Conservation (phyloP, 2,888 invertebrate species). For the Ashinkailepas kermadecensis region DNA sequence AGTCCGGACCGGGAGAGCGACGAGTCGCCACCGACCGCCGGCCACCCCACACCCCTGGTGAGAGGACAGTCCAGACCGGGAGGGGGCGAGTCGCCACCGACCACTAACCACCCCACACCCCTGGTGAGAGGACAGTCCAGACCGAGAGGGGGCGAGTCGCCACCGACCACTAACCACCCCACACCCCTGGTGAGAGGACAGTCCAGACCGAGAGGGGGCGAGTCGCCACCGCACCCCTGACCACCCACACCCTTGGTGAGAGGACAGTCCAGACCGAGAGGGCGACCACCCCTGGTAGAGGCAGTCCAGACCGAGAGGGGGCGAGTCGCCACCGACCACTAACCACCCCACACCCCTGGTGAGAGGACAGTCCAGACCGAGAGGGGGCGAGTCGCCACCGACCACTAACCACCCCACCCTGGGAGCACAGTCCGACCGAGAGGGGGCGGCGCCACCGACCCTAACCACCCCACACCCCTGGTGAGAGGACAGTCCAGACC, state of each 20-base stretch:
- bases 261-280: background rate
- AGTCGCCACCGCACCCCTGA: too few relatives aligned
- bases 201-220: too few relatives aligned
- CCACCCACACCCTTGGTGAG: background rate
- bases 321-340: background rate
- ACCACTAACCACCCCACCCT: background rate
- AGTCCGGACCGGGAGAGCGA: background rate
- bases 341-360: background rate
- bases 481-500: too few relatives aligned
- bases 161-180: background rate
- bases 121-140: too few relatives aligned
- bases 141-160: background rate
- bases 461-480: too few relatives aligned
- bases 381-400: background rate
- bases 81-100: background rate
- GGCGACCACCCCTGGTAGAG: too few relatives aligned
- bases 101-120: too few relatives aligned
- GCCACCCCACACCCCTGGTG: background rate
- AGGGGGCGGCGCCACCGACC: too few relatives aligned
- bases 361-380: too few relatives aligned
- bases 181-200: background rate
- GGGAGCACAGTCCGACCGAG: too few relatives aligned
- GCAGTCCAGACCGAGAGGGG: background rate
- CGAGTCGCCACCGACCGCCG: background rate
- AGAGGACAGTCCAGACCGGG: background rate